Percentiles rank a stretch among this genome's conserved stretches.
Conservation (phyloP, 2,888 invertebrate genomes). For the Limenitis camilla region DNA sequence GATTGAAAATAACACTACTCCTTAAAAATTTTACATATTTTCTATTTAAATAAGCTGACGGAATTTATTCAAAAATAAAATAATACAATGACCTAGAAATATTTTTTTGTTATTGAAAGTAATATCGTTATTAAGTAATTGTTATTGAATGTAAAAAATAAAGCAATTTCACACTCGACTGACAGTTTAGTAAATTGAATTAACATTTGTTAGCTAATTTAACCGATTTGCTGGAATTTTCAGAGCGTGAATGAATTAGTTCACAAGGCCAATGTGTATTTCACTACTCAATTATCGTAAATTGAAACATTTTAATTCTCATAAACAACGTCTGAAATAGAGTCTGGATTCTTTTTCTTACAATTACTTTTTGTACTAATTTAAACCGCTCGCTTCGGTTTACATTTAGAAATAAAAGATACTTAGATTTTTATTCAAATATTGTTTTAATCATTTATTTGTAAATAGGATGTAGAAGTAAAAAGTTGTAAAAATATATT, state of each 20-base stretch:
- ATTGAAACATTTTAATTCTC: not conserved
- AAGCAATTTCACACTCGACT: conserved; percentile 8
- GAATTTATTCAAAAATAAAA: too few species aligned
- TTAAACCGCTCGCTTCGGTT: too few species aligned
- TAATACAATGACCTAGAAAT: too few species aligned
- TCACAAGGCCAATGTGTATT: conserved; percentile 36
- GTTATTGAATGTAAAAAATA: not conserved
- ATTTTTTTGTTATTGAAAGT: too few species aligned
- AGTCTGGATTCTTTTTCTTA: not conserved
- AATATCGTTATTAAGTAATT: not conserved
- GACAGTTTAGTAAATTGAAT: conserved; percentile 24
- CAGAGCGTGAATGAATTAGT: conserved; percentile 39
- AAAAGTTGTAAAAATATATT: too few species aligned
- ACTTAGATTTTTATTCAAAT: not conserved
- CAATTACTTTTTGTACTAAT: too few species aligned
- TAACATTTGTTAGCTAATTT: conserved; percentile 26
- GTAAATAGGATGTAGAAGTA: too few species aligned
- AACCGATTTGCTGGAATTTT: conserved; percentile 25
- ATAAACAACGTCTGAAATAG: conserved; percentile 1
- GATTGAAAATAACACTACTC: too few species aligned
- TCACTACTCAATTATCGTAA: conserved; percentile 9
- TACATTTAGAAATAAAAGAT: not conserved
- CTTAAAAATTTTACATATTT: too few species aligned
- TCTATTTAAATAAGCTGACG: too few species aligned
- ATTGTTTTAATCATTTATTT: not conserved